phyloP scores from a whole-genome alignment of 2,888 invertebrate species.

The Himalopsyche tibetana region DNA sequence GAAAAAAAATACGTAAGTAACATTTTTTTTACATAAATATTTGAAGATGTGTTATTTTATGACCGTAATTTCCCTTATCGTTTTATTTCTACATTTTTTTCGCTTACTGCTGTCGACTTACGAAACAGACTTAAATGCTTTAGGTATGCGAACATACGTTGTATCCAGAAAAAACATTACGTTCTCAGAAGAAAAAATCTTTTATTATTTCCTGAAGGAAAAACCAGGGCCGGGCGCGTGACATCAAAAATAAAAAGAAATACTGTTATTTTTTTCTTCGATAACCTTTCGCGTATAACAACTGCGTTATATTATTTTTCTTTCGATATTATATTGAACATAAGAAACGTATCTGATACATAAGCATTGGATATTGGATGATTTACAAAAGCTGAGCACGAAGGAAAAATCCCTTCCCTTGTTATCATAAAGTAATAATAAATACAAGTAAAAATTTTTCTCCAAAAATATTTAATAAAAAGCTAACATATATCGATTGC shows the following conservation, averaged over 20 bases:
- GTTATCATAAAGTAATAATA: too few relatives aligned
- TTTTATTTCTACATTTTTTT: slow-evolving; percentile 5
- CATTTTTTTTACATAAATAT: neutral
- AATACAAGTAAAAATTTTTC: too few relatives aligned
- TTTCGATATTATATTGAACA: slow-evolving; percentile 21
- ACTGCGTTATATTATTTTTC: slow-evolving; percentile 25
- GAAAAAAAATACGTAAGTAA: neutral
- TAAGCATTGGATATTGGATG: neutral
- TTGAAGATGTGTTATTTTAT: slow-evolving; percentile 26
- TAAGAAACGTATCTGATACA: neutral
- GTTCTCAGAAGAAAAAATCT: slow-evolving; percentile 10
- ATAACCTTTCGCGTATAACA: slow-evolving; percentile 24
- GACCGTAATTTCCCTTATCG: slow-evolving; percentile 14
- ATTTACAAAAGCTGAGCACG: neutral
- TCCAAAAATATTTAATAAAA: too few relatives aligned
- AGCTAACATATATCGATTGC: too few relatives aligned
- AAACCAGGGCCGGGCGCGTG: slow-evolving; percentile 5
- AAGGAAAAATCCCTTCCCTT: too few relatives aligned
- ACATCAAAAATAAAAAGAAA: slow-evolving; percentile 34
- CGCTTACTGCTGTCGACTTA: slow-evolving; percentile 26
- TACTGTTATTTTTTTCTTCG: slow-evolving; percentile 12
- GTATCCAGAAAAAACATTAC: slow-evolving; percentile 19
- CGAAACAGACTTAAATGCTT: slow-evolving; percentile 22
- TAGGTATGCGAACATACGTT: slow-evolving; percentile 17
- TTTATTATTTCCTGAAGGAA: slow-evolving; percentile 20